Base-by-base conservation (phyloP, 2,888 invertebrate genomes). In the Kuschelorhynchus macadamiae region DNA sequence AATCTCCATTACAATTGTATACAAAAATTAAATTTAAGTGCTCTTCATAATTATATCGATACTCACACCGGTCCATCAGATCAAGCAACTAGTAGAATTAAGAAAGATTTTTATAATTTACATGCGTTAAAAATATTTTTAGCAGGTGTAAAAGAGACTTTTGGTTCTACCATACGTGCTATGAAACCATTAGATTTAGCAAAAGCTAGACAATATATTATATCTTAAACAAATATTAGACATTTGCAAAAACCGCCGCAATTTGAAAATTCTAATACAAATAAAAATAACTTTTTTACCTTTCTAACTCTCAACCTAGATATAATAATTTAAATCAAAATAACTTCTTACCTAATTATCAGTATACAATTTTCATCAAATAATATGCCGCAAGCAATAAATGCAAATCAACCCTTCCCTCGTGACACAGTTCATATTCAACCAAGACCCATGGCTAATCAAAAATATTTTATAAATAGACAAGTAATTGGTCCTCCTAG, bases 131-230 rank as follows among this genome's bases (percentile, higher is more conserved):
- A 25, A 25, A 25, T 25, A 25, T 25, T 25, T 25, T 25, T 25
- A 25, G 25, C 25, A 25, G 25, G 53, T 5, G 16, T 53, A 8
- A 14, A 14, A 17, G 53, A 53, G 7, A 33, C 53, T 20, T 33
- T 32, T 33, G 33, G 53, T 8, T 39, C 53, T 2, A 12, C 21
- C 3, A 33, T 53, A 20, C 30, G 53, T 18, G 30, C 53, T 7
- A 53, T 53, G 53, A 53, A 36, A 33, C 53, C 53, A 1, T 33
- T 1, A 11, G 17, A 9, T 20, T 36, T 53, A 36, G 53, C 39
- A 1, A 18, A 53, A 53, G 36, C 53, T 0, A 14, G 33, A 53
- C 36, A 53, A 17, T 53, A 14, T 53, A 53, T 53, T 5, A 36
- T 36, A 8, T 32, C 53, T n/a, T 33, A 36, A 9, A 53, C 17